A percentile compares a stretch with the other conserved stretches of the same genome.
Evolutionary conservation across 2,888 invertebrate species (phyloP).

Genomic region (Frankliniella intonsa): DNA sequence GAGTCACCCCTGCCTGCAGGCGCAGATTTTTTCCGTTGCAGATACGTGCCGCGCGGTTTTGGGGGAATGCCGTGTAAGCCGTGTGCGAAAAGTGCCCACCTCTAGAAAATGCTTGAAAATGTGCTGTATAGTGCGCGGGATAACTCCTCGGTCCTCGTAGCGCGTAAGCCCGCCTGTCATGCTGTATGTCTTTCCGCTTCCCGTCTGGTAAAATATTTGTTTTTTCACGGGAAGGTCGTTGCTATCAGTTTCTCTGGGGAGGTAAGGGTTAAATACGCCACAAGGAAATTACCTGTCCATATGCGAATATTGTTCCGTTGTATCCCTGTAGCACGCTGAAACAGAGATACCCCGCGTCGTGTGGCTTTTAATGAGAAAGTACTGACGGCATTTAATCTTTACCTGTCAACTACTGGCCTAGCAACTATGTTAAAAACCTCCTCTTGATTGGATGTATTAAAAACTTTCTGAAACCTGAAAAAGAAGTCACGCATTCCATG

Average conservation of each 20-base stretch:
- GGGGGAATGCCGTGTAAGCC: not conserved
- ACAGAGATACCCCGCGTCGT: slow-evolving; percentile 31
- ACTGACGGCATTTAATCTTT: slow-evolving; percentile 33
- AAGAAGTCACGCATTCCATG: slow-evolving; percentile 20
- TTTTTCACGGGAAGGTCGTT: not conserved
- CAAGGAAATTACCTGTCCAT: slow-evolving; percentile 49
- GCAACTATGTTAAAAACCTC: slow-evolving; percentile 50
- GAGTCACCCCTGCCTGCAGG: slow-evolving; percentile 34
- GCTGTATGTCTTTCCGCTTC: slow-evolving; percentile 54
- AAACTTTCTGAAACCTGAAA: slow-evolving; percentile 50
- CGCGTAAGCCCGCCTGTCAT: slow-evolving; percentile 50
- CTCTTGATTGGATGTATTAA: slow-evolving; percentile 46
- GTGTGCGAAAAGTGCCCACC: slow-evolving; percentile 41
- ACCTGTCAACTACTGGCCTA: slow-evolving; percentile 51
- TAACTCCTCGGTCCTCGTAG: slow-evolving; percentile 50
- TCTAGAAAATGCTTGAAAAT: slow-evolving; percentile 48
- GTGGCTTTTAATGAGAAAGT: not conserved
- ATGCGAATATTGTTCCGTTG: slow-evolving; percentile 55
- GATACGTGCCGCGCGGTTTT: no score
- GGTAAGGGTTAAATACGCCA: no score
- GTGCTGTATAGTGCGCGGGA: slow-evolving; percentile 51
- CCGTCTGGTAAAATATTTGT: slow-evolving; percentile 46
- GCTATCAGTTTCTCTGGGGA: no score
- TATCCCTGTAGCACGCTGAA: slow-evolving; percentile 52
- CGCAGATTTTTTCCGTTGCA: not conserved